Conservation (phyloP, 1,140 invertebrate genomes). For the Apis florea region DNA sequence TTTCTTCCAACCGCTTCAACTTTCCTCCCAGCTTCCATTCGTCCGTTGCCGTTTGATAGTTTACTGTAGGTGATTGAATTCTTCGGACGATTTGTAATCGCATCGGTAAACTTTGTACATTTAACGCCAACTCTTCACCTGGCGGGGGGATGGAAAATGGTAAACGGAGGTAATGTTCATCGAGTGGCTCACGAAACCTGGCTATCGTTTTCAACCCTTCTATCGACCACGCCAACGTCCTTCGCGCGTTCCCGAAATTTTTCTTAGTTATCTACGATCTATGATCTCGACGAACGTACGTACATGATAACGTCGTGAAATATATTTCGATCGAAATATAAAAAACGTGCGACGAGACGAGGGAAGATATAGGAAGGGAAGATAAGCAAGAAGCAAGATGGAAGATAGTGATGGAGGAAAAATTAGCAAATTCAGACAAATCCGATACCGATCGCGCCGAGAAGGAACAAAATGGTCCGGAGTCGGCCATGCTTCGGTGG, state of each 20-base stretch:
- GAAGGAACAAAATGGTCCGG: slow-evolving; percentile 69
- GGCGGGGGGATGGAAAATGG: not conserved
- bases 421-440: not conserved
- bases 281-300: not conserved
- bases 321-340: not conserved
- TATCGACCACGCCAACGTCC: slow-evolving; percentile 11
- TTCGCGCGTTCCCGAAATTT: not conserved
- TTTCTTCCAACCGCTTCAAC: slow-evolving; percentile 65
- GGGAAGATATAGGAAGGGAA: not conserved
- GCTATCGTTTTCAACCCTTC: slow-evolving; percentile 13
- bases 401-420: not conserved
- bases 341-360: not conserved
- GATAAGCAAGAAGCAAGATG: not conserved
- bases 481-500: slow-evolving; percentile 66
- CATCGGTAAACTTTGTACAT: slow-evolving; percentile 77
- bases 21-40: slow-evolving; percentile 66
- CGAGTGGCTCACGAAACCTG: slow-evolving; percentile 50
- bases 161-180: slow-evolving; percentile 32
- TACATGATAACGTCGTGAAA: not conserved
- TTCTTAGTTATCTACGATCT: not conserved
- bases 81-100: slow-evolving; percentile 70
- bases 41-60: slow-evolving; percentile 68
- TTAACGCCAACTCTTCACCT: slow-evolving; percentile 59
- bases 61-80: slow-evolving; percentile 74
- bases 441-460: slow-evolving; percentile 44